A percentile compares a stretch with the other conserved stretches of the same genome.
Conservation (phyloP, 2,113 vertebrate species). For the Hemibagrus wyckioides region DNA sequence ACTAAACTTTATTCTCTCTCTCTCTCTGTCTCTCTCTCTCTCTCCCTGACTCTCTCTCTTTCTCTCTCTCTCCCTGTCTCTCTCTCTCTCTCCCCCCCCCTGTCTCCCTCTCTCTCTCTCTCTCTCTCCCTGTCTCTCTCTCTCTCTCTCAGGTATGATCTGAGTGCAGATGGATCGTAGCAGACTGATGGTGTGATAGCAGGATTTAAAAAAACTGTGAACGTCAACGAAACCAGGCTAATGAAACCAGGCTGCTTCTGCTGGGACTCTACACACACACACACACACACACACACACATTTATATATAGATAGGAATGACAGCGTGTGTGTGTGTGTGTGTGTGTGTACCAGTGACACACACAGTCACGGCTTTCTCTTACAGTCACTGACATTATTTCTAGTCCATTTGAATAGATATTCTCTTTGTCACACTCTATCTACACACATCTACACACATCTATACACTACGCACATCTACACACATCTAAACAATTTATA, state of each 20-base stretch:
- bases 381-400: not conserved
- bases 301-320: not conserved
- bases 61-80: not conserved
- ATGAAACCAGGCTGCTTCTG: conserved; percentile 50
- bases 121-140: not conserved
- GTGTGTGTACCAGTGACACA: not conserved
- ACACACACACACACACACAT: conserved; percentile 27
- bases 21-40: not conserved
- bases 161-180: conserved; percentile 85
- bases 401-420: not conserved
- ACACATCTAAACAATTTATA: no score
- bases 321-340: not conserved
- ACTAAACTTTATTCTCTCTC: not conserved
- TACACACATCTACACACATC: not conserved
- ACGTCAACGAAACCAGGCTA: conserved; percentile 7
- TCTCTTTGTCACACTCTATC: not conserved
- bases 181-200: conserved; percentile 51
- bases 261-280: conserved; percentile 43
- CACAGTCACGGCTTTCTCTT: not conserved
- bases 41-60: not conserved
- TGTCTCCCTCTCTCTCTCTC: not conserved
- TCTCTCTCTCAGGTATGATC: conserved; percentile 81
- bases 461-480: no score
- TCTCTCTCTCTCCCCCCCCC: no score
- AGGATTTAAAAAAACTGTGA: not conserved